phyloP scores from a whole-genome alignment of 2,797 vertebrate species.

The Erethizon dorsatum region DNA sequence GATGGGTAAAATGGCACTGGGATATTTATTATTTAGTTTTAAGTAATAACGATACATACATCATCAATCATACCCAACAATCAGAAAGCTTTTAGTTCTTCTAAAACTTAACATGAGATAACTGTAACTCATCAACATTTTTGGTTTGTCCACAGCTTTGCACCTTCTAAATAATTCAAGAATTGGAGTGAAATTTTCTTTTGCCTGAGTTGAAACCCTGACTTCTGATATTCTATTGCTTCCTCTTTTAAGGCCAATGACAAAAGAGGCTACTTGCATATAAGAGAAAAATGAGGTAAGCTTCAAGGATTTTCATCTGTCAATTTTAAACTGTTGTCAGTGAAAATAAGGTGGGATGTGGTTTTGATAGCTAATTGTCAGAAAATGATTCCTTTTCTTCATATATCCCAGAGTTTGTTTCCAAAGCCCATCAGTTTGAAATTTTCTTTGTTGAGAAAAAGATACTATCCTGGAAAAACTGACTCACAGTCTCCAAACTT shows the following conservation, averaged over 20 bases:
- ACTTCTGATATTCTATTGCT: slow-evolving; percentile 42
- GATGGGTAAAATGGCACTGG: background rate
- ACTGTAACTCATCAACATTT: background rate
- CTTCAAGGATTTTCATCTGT: background rate
- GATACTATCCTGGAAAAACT: slow-evolving; percentile 57
- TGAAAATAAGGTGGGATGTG: slow-evolving; percentile 39
- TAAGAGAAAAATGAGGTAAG: slow-evolving; percentile 55
- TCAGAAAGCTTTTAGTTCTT: background rate
- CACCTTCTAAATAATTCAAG: slow-evolving; percentile 29
- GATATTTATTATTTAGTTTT: slow-evolving; percentile 27
- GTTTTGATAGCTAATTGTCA: slow-evolving; percentile 52
- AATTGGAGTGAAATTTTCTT: slow-evolving; percentile 33
- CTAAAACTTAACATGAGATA: background rate
- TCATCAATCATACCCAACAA: background rate
- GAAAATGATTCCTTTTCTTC: slow-evolving; percentile 39
- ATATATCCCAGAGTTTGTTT: background rate
- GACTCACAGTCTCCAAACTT: background rate
- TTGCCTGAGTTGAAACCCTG: slow-evolving; percentile 51
- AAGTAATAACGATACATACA: slow-evolving; percentile 16
- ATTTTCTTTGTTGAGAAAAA: slow-evolving; percentile 10
- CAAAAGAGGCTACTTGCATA: background rate
- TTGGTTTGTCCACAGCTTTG: background rate
- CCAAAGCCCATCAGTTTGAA: slow-evolving; percentile 49
- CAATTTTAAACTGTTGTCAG: background rate
- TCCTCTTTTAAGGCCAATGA: slow-evolving; percentile 7